Evolutionary conservation across 2,888 invertebrate species (phyloP).

Genomic region (Hipparchia sbordonii): DNA sequence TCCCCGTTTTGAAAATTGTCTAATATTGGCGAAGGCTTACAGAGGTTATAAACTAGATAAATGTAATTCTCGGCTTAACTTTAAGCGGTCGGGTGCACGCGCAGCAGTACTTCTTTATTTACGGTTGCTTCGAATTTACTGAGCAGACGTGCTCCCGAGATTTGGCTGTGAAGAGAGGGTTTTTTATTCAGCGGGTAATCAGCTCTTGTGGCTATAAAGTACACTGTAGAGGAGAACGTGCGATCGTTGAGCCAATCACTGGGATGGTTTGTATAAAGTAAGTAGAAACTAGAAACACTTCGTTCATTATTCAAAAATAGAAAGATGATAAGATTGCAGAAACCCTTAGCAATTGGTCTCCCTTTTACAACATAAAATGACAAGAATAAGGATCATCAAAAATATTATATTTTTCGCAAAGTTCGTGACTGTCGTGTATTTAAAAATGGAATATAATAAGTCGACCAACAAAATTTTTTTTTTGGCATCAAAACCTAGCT

Average conservation of each 20-base stretch:
- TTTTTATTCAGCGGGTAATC: slow-evolving; percentile 37
- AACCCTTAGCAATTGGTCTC: too few species aligned
- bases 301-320: too few species aligned
- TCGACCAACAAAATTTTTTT: too few species aligned
- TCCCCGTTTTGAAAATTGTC: too few species aligned
- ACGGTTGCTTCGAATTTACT: slow-evolving; percentile 42
- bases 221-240: background rate
- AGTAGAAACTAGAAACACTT: background rate
- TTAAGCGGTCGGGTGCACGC: slow-evolving; percentile 28
- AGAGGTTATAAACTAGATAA: slow-evolving; percentile 17
- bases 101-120: slow-evolving; percentile 40
- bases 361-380: too few species aligned
- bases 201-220: slow-evolving; percentile 21
- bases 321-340: too few species aligned
- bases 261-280: background rate
- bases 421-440: too few species aligned
- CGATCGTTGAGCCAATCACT: background rate
- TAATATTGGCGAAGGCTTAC: too few species aligned
- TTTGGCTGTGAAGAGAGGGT: slow-evolving; percentile 29
- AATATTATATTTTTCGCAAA: too few species aligned
- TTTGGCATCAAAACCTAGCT: too few species aligned
- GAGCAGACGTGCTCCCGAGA: slow-evolving; percentile 41
- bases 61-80: slow-evolving; percentile 21
- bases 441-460: too few species aligned
- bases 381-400: too few species aligned